Conservation (phyloP, 1,140 invertebrate genomes). For the Drosophila pallidifrons region DNA sequence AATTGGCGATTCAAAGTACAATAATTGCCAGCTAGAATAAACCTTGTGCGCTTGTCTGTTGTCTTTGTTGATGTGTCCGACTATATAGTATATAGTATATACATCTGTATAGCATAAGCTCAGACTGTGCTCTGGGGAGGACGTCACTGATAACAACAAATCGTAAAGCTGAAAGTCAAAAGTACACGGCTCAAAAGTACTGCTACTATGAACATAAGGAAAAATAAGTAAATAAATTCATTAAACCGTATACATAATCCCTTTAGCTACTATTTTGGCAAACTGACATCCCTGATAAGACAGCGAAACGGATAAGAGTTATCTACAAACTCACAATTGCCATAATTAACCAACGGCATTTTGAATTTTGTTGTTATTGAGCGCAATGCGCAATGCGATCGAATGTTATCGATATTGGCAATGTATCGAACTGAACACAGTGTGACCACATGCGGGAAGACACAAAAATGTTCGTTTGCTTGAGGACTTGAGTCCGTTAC, state of each 20-base stretch:
- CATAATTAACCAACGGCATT: slow-evolving; percentile 1
- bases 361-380: background rate
- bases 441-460: slow-evolving; percentile 11
- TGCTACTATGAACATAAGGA: background rate
- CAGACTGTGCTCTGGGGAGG: too few species aligned
- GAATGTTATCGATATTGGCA: slow-evolving; percentile 22
- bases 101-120: slow-evolving; percentile 35
- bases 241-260: slow-evolving; percentile 32
- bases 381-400: slow-evolving; percentile 11
- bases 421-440: background rate
- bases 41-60: slow-evolving; percentile 13
- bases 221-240: background rate
- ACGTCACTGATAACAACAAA: slow-evolving; percentile 72
- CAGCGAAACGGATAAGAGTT: background rate
- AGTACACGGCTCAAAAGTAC: slow-evolving; percentile 40
- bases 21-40: slow-evolving; percentile 10
- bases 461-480: slow-evolving; percentile 1
- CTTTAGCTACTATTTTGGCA: background rate
- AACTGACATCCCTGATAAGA: slow-evolving; percentile 15
- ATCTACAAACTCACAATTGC: slow-evolving; percentile 12
- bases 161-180: slow-evolving; percentile 67
- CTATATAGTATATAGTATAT: slow-evolving; percentile 2
- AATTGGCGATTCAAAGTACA: slow-evolving; percentile 39
- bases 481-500: background rate
- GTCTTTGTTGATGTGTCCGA: background rate